Evolutionary conservation across 2,113 vertebrate genomes (phyloP), one percentile per base, ranked within the genome.

Genomic region (Podarcis cretensis): DNA sequence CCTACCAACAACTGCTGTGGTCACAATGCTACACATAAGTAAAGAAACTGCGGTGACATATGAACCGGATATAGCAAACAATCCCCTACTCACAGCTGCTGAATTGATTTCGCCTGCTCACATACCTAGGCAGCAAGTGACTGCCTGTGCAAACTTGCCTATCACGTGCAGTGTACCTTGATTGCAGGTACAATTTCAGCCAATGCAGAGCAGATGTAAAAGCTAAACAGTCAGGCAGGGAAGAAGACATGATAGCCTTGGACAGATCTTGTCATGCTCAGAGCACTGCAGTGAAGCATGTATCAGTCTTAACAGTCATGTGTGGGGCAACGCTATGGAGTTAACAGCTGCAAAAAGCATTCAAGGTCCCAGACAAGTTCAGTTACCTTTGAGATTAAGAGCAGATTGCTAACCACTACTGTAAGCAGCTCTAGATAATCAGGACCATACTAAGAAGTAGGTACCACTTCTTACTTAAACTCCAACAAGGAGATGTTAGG

Each of bases 1-100:
- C 0, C 0, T 0, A 0, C 0, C 0, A 0, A 0, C 1, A n/a
- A 1, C 84, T 77, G 85, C 35, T 21, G 0, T 23, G 7, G 10
- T 90, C 91, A 1, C 0, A 68, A 4, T 0, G 0, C 16, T 40
- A 76, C 9, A 0, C 54, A 84, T 65, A 18, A 83, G 57, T 82
- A 30, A 93, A 87, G 21, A 92, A 75, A 23, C 0, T 0, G 40
- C 0, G 27, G 84, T 13, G 1, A 66, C 68, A 25, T 13, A 91
- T 89, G 40, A 89, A 78, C 63, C 71, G 85, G 20, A 76, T 88
- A 91, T 89, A 90, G 87, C 85, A 88, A 87, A 92, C 71, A 82
- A 89, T 65, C 89, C 84, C 92, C 25, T n/a, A 87, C 91, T 89
- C 65, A 82, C 48, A 87, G 65, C 81, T 76, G 79, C 73, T 69